phyloP scores from a whole-genome alignment of 2,797 vertebrate species.

The Melanotaenia trifasciata region DNA sequence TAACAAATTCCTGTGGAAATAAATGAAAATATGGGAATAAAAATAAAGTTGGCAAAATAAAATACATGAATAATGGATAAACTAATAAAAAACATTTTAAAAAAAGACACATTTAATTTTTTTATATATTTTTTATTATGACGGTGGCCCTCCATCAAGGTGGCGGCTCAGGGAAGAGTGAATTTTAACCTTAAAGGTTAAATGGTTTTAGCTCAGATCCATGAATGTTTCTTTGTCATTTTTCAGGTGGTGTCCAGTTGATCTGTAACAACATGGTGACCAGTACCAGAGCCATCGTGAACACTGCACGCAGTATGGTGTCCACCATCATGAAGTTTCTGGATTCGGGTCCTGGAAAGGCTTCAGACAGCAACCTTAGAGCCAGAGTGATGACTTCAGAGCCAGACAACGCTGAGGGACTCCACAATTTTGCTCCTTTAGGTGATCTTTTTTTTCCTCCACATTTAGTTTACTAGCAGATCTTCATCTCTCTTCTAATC shows the following conservation, averaged over 20 bases:
- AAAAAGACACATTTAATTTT: no score
- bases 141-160: no score
- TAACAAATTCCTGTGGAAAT: no score
- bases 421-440: constrained; percentile 98
- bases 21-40: no score
- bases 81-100: no score
- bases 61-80: no score
- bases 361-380: constrained; percentile 93
- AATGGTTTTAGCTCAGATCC: no score
- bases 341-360: constrained; percentile 94
- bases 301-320: constrained; percentile 99
- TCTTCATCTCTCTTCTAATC: neutral
- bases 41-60: no score
- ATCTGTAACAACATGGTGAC: constrained; percentile 99
- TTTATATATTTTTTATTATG: no score
- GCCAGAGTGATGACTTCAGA: constrained; percentile 95
- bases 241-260: constrained; percentile 93
- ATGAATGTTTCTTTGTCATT: neutral
- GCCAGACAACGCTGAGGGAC: constrained; percentile 97
- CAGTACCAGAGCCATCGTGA: constrained; percentile 98
- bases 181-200: no score
- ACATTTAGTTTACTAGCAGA: no score
- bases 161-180: no score
- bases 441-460: constrained; percentile 75
- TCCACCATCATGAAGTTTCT: constrained; percentile 99